Conservation (phyloP, 1,140 invertebrate genomes). For the Heliconius congener region DNA sequence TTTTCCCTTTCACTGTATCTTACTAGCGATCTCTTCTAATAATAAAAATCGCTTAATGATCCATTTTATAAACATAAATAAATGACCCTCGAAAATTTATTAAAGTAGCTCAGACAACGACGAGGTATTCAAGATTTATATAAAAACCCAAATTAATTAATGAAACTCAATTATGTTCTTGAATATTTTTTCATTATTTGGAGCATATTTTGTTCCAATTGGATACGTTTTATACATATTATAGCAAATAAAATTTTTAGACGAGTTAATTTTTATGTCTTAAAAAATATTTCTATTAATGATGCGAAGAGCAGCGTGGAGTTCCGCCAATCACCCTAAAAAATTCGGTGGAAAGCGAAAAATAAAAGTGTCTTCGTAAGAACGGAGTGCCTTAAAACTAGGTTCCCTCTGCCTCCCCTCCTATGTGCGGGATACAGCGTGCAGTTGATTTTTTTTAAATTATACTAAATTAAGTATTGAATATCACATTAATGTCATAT, state of each 20-base stretch:
- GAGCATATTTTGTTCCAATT: background rate
- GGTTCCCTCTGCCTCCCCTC: too few relatives aligned
- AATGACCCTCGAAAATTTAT: conserved; percentile 9
- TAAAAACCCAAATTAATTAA: conserved; percentile 6
- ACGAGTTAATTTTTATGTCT: too few relatives aligned
- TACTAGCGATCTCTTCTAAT: background rate
- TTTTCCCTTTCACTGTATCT: background rate
- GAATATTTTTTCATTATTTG: background rate
- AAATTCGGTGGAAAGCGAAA: too few relatives aligned
- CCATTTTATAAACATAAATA: conserved; percentile 2
- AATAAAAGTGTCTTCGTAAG: too few relatives aligned
- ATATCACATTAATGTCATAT: too few relatives aligned
- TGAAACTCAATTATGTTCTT: conserved; percentile 5
- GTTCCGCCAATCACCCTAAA: too few relatives aligned
- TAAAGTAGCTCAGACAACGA: background rate
- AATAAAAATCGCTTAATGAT: background rate
- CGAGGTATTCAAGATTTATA: background rate
- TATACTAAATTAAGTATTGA: too few relatives aligned
- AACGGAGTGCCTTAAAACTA: too few relatives aligned
- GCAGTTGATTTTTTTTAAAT: too few relatives aligned
- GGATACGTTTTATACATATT: background rate
- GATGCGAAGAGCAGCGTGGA: too few relatives aligned
- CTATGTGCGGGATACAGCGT: too few relatives aligned
- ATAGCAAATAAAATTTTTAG: too few relatives aligned
- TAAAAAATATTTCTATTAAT: background rate